phyloP scores from a whole-genome alignment of 2,113 vertebrate genomes.

The Romanogobio albipinnatus region DNA sequence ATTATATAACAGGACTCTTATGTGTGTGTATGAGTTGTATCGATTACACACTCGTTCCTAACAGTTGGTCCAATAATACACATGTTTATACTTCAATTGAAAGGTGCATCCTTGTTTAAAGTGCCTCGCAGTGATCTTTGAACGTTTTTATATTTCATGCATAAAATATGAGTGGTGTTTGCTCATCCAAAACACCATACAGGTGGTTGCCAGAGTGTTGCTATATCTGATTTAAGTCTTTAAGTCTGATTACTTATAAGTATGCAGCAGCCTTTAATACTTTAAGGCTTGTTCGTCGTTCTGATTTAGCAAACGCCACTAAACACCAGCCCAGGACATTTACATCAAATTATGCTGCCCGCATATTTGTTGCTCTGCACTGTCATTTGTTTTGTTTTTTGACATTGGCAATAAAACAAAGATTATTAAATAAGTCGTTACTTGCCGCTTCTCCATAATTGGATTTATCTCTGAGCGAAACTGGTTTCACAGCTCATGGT shows the following conservation, averaged over 20 bases:
- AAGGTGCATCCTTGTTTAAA: neutral
- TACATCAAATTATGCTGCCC: neutral
- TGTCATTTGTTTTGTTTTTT: no score
- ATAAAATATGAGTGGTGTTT: no score
- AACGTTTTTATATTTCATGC: no score
- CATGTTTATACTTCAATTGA: neutral
- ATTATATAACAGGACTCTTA: neutral
- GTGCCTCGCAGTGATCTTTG: neutral
- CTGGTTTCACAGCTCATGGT: neutral
- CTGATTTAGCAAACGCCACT: neutral
- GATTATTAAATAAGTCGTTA: no score
- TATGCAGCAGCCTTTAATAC: neutral
- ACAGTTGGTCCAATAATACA: neutral
- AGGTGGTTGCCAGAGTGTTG: no score
- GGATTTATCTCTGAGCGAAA: no score
- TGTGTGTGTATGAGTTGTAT: no score
- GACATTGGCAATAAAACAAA: no score
- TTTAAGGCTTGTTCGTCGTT: neutral
- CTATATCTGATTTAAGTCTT: no score
- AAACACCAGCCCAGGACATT: neutral
- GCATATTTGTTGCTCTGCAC: neutral
- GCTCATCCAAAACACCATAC: no score
- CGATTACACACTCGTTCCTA: neutral
- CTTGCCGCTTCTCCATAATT: no score
- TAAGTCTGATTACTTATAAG: neutral